phyloP scores from a whole-genome alignment of 2,797 vertebrate genomes.

The Silurus aristotelis region DNA sequence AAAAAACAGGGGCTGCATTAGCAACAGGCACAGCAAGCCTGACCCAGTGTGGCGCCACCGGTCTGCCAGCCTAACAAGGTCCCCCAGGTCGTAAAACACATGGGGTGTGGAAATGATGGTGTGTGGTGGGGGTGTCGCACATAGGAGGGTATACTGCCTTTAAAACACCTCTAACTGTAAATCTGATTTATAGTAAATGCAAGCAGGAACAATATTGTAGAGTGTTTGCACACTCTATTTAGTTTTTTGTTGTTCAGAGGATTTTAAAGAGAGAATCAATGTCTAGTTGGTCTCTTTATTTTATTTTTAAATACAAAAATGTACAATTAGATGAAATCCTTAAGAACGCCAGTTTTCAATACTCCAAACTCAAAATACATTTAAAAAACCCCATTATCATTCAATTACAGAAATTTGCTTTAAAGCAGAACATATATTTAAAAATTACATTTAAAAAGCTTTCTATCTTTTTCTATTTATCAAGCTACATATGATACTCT shows the following conservation, averaged over 20 bases:
- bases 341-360: background rate
- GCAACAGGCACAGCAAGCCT: conserved; percentile 42
- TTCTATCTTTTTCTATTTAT: no score
- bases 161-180: conserved; percentile 53
- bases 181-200: conserved; percentile 47
- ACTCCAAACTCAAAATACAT: background rate
- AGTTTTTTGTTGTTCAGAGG: conserved; percentile 12
- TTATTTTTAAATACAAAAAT: background rate
- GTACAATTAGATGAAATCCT: no score
- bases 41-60: conserved; percentile 54
- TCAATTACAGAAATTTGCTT: background rate
- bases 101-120: conserved; percentile 54
- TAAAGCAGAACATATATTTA: background rate
- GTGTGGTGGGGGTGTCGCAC: background rate
- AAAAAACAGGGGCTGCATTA: conserved; percentile 43
- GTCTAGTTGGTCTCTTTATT: conserved; percentile 13
- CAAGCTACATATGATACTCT: no score
- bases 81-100: conserved; percentile 61
- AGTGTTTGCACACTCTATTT: conserved; percentile 20
- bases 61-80: conserved; percentile 62
- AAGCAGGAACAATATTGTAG: conserved; percentile 36
- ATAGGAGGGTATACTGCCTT: conserved; percentile 34
- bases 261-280: conserved; percentile 31
- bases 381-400: background rate
- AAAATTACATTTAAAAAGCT: background rate